Evolutionary conservation across 2,888 invertebrate genomes (phyloP).

Genomic region (Sesia bembeciformis): DNA sequence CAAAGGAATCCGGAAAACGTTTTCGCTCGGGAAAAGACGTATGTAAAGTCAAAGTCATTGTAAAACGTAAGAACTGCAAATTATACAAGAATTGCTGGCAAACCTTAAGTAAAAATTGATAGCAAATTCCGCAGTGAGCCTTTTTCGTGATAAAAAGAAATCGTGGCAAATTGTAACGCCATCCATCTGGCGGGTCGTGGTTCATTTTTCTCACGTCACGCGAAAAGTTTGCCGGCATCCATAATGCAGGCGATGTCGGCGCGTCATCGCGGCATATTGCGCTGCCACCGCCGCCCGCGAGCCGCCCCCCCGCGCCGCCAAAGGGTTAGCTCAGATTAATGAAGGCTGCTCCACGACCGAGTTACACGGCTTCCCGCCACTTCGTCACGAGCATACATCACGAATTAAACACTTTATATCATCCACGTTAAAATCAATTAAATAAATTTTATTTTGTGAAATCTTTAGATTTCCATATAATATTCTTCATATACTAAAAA

Average conservation of each 20-base stretch:
- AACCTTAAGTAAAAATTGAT: not conserved
- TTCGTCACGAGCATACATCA: not conserved
- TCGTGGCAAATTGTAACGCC: constrained; percentile 49
- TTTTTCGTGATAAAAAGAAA: not conserved
- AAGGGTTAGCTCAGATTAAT: constrained; percentile 56
- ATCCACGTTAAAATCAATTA: not conserved
- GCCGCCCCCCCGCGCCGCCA: constrained; percentile 9
- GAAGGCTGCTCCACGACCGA: constrained; percentile 22
- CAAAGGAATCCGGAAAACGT: constrained; percentile 26
- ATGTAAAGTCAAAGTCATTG: not conserved
- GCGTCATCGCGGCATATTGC: constrained; percentile 68
- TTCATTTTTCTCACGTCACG: constrained; percentile 73
- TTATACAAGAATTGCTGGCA: not conserved
- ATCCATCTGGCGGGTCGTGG: constrained; percentile 52
- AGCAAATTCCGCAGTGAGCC: not conserved
- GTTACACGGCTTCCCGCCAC: not conserved
- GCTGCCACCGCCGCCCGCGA: constrained; percentile 9
- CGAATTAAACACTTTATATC: not conserved
- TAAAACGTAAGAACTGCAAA: not conserved
- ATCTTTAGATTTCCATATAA: not conserved
- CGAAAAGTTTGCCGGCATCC: constrained; percentile 59
- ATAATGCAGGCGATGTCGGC: constrained; percentile 69
- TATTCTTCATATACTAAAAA: constrained; percentile 13
- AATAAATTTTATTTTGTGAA: not conserved
- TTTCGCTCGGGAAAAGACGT: constrained; percentile 3